Percentiles rank a stretch among this genome's conserved stretches.
Conservation (phyloP, 2,888 invertebrate species). For the Rhorus exstirpatorius region DNA sequence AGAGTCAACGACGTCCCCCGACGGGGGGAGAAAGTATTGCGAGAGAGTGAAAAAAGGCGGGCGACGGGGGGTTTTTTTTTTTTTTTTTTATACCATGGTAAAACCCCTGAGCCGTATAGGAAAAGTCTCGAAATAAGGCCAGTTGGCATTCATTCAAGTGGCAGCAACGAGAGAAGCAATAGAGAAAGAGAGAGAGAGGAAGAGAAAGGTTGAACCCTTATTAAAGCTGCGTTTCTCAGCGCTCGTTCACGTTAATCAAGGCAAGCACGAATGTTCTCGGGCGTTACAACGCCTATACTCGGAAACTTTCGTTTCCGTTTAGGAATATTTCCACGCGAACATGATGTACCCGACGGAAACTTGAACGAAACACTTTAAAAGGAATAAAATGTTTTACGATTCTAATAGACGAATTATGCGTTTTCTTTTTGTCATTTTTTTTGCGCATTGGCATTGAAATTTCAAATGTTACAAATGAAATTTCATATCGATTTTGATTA, state of each 20-base stretch:
- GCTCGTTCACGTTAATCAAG: conserved; percentile 64
- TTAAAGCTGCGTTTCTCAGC: conserved; percentile 49
- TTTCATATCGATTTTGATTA: no score
- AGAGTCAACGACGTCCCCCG: background rate
- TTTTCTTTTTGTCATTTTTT: no score
- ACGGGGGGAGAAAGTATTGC: conserved; percentile 10
- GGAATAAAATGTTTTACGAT: no score
- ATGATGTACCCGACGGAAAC: background rate
- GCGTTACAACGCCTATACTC: conserved; percentile 57
- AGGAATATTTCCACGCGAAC: conserved; percentile 35
- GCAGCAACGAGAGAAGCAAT: conserved; percentile 26
- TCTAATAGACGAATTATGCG: no score
- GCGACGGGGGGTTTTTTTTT: background rate
- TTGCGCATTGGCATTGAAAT: no score
- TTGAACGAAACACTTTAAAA: conserved; percentile 1
- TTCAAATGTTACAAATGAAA: no score
- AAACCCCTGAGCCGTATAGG: conserved; percentile 29
- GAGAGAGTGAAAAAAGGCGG: conserved; percentile 20
- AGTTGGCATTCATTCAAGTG: conserved; percentile 64
- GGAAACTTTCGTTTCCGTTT: conserved; percentile 55
- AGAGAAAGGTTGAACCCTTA: conserved; percentile 41
- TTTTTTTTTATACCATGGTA: conserved; percentile 17
- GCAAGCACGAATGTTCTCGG: conserved; percentile 58
- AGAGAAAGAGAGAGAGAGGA: conserved; percentile 19
- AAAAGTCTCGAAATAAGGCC: conserved; percentile 62